A percentile compares a stretch with the other conserved stretches of the same genome.
Evolutionary conservation across 2,113 vertebrate genomes (phyloP).

Genomic region (Lontra canadensis): DNA sequence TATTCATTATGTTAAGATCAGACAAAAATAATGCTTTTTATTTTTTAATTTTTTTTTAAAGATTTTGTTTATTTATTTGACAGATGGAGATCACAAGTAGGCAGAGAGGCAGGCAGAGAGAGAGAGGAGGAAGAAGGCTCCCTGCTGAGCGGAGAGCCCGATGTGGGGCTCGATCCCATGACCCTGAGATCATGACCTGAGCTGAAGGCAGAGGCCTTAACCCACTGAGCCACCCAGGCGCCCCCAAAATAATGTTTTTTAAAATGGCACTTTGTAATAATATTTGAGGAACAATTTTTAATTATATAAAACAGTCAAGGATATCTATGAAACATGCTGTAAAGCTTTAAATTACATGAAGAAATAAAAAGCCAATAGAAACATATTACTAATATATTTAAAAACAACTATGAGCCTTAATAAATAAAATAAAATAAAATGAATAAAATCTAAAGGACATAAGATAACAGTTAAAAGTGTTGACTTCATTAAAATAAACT

Average conservation of each 20-base stretch:
- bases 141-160: no score
- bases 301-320: not conserved
- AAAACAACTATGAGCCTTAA: not conserved
- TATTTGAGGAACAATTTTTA: not conserved
- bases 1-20: not conserved
- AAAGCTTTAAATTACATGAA: not conserved
- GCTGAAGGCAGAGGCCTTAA: no score
- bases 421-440: not conserved
- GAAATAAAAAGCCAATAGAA: not conserved
- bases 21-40: not conserved
- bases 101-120: no score
- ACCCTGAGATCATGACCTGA: no score
- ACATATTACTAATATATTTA: not conserved
- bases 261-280: not conserved
- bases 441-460: not conserved
- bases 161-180: no score
- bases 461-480: not conserved
- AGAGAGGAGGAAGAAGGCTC: no score
- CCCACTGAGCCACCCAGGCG: no score
- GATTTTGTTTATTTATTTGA: no score
- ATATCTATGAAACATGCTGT: not conserved
- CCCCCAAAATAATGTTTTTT: no score
- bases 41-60: no score
- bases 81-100: no score
- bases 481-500: not conserved